phyloP scores from a whole-genome alignment of 2,797 vertebrate species.

The Labeo calbasu region DNA sequence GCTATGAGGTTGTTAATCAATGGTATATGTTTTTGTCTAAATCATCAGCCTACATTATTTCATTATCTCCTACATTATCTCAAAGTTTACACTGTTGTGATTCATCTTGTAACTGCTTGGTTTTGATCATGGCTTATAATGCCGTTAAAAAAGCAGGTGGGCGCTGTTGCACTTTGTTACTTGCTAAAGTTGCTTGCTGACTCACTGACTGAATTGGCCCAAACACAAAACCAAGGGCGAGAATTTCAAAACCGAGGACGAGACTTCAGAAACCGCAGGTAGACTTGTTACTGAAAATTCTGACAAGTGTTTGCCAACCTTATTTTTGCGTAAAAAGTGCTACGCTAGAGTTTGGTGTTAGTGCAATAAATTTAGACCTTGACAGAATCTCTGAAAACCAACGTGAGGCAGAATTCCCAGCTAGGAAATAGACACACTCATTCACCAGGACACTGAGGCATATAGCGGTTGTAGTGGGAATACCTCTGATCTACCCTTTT shows the following conservation, averaged over 20 bases:
- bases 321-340: slow-evolving; percentile 51
- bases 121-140: not conserved
- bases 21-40: not conserved
- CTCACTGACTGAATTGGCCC: slow-evolving; percentile 61
- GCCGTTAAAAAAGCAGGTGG: not conserved
- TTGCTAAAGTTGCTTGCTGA: slow-evolving; percentile 63
- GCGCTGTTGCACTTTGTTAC: slow-evolving; percentile 62
- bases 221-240: slow-evolving; percentile 31
- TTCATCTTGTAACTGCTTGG: not conserved
- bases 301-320: slow-evolving; percentile 51
- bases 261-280: slow-evolving; percentile 37
- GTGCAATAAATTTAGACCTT: slow-evolving; percentile 44
- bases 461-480: slow-evolving; percentile 68
- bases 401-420: slow-evolving; percentile 28
- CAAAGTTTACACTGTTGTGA: not conserved
- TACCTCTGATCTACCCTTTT: slow-evolving; percentile 62
- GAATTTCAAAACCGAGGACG: slow-evolving; percentile 47
- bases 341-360: slow-evolving; percentile 43
- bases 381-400: slow-evolving; percentile 34
- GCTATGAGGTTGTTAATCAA: not conserved
- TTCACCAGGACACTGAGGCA: slow-evolving; percentile 63
- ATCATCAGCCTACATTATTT: not conserved
- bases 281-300: slow-evolving; percentile 56
- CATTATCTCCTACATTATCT: not conserved
- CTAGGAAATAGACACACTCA: slow-evolving; percentile 35